phyloP scores from a whole-genome alignment of 2,797 vertebrate species.

The Crypturellus tataupa region DNA sequence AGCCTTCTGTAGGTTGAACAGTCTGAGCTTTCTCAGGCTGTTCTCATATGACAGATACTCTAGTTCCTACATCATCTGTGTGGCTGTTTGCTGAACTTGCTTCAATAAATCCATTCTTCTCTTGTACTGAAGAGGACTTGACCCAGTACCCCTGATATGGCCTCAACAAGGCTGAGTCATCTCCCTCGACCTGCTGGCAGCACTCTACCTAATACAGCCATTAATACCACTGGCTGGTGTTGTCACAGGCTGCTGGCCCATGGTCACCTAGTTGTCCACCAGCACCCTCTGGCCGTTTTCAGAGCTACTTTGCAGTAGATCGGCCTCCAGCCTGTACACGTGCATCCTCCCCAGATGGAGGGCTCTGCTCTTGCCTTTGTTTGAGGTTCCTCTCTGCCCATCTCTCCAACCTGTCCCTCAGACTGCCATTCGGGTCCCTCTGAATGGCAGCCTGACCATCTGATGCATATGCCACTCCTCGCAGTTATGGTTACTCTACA shows the following conservation, averaged over 20 bases:
- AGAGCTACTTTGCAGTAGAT: neutral
- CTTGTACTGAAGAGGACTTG: neutral
- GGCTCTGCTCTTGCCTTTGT: neutral
- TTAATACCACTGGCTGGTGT: neutral
- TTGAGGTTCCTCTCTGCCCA: neutral
- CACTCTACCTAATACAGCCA: neutral
- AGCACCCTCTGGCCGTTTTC: neutral
- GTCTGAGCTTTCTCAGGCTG: neutral
- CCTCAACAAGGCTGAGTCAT: neutral
- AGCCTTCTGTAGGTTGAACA: neutral
- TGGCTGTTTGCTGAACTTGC: neutral
- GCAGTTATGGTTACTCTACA: neutral
- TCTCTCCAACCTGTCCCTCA: too few species aligned
- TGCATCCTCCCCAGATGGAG: neutral
- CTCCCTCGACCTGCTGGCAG: neutral
- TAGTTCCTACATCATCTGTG: neutral
- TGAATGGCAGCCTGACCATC: too few species aligned
- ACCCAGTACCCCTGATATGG: neutral
- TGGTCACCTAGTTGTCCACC: neutral
- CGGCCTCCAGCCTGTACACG: neutral
- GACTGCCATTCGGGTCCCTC: too few species aligned
- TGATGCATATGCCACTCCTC: neutral
- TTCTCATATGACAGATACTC: neutral
- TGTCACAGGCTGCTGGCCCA: neutral
- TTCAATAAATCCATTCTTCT: neutral